Percentiles rank a stretch among this genome's conserved stretches.
Evolutionary conservation across 1,140 invertebrate species (phyloP).

Genomic region (Scaptomyza hsui): DNA sequence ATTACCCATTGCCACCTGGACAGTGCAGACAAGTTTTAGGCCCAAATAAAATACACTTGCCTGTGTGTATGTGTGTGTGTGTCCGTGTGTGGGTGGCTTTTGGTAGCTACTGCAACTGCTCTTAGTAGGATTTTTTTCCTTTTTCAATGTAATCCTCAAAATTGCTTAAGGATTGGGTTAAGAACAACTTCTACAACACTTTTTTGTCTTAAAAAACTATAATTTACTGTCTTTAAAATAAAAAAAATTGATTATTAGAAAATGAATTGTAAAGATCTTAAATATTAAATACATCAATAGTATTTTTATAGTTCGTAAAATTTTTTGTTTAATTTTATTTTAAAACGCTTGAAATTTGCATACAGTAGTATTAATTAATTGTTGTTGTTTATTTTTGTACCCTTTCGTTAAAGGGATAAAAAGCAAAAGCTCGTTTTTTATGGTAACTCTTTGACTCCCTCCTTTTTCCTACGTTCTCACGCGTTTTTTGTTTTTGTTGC

Average conservation of each 20-base stretch:
- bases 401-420: neutral
- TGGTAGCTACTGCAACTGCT: neutral
- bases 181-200: too few species aligned
- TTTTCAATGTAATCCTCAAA: slow-evolving; percentile 53
- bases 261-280: too few species aligned
- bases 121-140: slow-evolving; percentile 18
- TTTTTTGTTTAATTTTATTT: slow-evolving; percentile 3
- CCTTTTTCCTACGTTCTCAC: slow-evolving; percentile 33
- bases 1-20: slow-evolving; percentile 26
- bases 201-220: too few species aligned
- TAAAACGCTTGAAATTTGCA: too few species aligned
- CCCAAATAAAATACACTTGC: slow-evolving; percentile 9
- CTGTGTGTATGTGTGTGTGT: neutral
- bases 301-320: slow-evolving; percentile 48
- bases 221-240: too few species aligned
- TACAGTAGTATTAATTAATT: neutral
- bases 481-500: slow-evolving; percentile 31
- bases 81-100: slow-evolving; percentile 22
- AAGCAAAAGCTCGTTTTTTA: neutral
- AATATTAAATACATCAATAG: too few species aligned
- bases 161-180: neutral
- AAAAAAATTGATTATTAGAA: too few species aligned
- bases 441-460: neutral
- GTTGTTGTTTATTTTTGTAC: slow-evolving; percentile 14
- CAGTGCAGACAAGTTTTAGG: slow-evolving; percentile 23